Percentiles rank a stretch among this genome's conserved stretches.
These are phyloP conservation scores for Adelognathus sp. DNA, from an alignment of 2,888 invertebrate genomes.

Conservation along the genomic window DNA sequence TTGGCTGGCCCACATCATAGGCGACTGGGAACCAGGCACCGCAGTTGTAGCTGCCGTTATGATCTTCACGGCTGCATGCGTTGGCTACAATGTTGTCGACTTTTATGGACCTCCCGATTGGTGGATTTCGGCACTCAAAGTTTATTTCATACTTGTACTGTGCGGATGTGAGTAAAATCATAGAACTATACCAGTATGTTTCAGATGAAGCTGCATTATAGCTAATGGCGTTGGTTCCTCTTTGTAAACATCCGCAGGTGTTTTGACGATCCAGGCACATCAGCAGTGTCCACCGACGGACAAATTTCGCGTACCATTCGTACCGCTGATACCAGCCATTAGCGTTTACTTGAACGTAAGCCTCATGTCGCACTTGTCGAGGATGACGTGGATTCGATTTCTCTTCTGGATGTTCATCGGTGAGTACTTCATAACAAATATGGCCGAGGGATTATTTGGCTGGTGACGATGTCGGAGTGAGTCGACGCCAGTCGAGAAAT, in stretches of 20 bases:
- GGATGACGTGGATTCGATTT: conserved; percentile 92
- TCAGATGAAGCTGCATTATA: too few species aligned
- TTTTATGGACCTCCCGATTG: conserved; percentile 81
- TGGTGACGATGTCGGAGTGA: too few species aligned
- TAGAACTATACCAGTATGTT: too few species aligned
- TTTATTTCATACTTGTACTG: conserved; percentile 85
- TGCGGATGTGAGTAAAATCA: conserved; percentile 85
- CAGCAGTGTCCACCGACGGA: conserved; percentile 87
- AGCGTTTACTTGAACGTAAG: conserved; percentile 92
- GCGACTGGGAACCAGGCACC: conserved; percentile 89
- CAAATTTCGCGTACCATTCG: conserved; percentile 91
- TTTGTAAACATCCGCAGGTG: conserved; percentile 82
- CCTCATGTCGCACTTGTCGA: conserved; percentile 91
- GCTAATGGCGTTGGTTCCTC: too few species aligned
- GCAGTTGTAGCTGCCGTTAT: conserved; percentile 89
- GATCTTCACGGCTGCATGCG: conserved; percentile 86
- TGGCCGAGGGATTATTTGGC: too few species aligned
- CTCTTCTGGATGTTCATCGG: conserved; percentile 93
- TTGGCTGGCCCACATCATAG: conserved; percentile 88
- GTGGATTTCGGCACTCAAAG: conserved; percentile 87
- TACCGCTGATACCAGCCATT: conserved; percentile 89
- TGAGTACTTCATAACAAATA: conserved; percentile 75
- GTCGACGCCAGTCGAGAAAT: too few species aligned
- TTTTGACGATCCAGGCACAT: conserved; percentile 89
- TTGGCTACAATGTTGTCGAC: conserved; percentile 86